phyloP scores from a whole-genome alignment of 1,140 invertebrate species.

The Scaptomyza graminum region DNA sequence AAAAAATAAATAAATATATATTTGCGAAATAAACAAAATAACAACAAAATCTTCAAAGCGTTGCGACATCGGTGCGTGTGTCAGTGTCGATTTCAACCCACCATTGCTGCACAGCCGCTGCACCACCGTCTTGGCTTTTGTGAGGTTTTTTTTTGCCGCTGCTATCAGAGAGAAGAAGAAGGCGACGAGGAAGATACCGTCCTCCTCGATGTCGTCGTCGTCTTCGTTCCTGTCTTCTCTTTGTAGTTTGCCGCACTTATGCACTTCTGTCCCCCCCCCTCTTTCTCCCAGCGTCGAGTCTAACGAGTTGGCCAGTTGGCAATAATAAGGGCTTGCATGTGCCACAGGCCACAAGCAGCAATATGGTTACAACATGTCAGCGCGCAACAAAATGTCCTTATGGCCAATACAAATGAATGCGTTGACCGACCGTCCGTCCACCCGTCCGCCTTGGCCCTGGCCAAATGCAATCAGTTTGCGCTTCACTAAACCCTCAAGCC shows the following conservation, averaged over 20 bases:
- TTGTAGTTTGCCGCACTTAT: slow-evolving; percentile 62
- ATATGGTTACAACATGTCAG: slow-evolving; percentile 60
- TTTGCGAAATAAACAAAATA: slow-evolving; percentile 8
- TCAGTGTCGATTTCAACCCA: slow-evolving; percentile 72
- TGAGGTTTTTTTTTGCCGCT: slow-evolving; percentile 41
- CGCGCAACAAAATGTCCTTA: slow-evolving; percentile 60
- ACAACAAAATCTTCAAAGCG: slow-evolving; percentile 63
- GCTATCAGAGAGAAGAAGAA: slow-evolving; percentile 34
- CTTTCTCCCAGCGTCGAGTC: slow-evolving; percentile 31
- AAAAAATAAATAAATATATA: neutral
- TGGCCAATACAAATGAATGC: slow-evolving; percentile 32
- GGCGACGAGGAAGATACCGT: slow-evolving; percentile 28
- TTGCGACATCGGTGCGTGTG: slow-evolving; percentile 66
- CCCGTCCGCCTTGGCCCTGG: neutral
- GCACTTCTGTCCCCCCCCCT: slow-evolving; percentile 26
- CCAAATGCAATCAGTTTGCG: slow-evolving; percentile 61
- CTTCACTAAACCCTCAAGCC: slow-evolving; percentile 67
- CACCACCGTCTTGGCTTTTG: slow-evolving; percentile 15
- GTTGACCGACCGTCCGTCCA: too few species aligned
- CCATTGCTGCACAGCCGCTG: slow-evolving; percentile 1
- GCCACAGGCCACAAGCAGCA: slow-evolving; percentile 24
- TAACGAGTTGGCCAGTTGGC: slow-evolving; percentile 45
- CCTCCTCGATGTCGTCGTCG: slow-evolving; percentile 25
- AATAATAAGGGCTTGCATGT: slow-evolving; percentile 31
- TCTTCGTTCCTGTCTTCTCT: slow-evolving; percentile 33